A percentile compares a stretch with the other conserved stretches of the same genome.
phyloP scores from a whole-genome alignment of 2,113 vertebrate genomes.

The Mirounga angustirostris region DNA sequence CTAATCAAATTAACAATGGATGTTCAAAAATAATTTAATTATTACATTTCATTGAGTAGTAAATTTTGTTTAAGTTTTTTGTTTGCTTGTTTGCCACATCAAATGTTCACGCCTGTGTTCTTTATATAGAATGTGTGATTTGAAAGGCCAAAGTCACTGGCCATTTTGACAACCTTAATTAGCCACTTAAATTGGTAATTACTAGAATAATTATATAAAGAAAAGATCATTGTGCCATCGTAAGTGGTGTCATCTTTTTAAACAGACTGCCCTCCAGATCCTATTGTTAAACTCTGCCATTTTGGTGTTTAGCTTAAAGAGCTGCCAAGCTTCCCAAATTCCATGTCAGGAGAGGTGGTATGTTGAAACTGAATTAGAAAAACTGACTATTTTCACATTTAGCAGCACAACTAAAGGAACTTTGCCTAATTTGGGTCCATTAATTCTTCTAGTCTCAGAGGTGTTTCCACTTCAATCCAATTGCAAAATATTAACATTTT shows the following conservation, averaged over 20 bases:
- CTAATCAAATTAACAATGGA: constrained; percentile 70
- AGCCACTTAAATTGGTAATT: constrained; percentile 68
- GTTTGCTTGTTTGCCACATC: constrained; percentile 59
- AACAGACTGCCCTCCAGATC: not conserved
- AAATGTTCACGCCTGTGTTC: constrained; percentile 42
- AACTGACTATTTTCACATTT: constrained; percentile 47
- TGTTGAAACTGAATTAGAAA: constrained; percentile 42
- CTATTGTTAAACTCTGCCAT: constrained; percentile 65
- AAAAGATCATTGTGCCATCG: constrained; percentile 68
- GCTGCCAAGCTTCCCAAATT: not conserved
- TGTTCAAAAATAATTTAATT: constrained; percentile 68
- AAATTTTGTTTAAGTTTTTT: constrained; percentile 67
- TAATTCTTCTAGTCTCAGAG: constrained; percentile 58
- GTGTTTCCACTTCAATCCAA: constrained; percentile 19
- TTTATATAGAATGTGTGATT: constrained; percentile 60
- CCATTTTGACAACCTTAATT: constrained; percentile 76
- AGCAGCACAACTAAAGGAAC: constrained; percentile 34
- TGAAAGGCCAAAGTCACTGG: constrained; percentile 60
- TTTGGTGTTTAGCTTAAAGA: constrained; percentile 47
- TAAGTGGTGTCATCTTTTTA: constrained; percentile 65
- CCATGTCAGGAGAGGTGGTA: not conserved
- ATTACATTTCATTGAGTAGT: constrained; percentile 55
- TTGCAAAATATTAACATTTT: constrained; percentile 62
- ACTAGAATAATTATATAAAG: constrained; percentile 64
- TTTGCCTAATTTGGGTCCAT: not conserved